Evolutionary conservation across 2,888 invertebrate genomes (phyloP), one percentile per base, ranked within the genome.

Genomic region (Oxystoma pomonae): DNA sequence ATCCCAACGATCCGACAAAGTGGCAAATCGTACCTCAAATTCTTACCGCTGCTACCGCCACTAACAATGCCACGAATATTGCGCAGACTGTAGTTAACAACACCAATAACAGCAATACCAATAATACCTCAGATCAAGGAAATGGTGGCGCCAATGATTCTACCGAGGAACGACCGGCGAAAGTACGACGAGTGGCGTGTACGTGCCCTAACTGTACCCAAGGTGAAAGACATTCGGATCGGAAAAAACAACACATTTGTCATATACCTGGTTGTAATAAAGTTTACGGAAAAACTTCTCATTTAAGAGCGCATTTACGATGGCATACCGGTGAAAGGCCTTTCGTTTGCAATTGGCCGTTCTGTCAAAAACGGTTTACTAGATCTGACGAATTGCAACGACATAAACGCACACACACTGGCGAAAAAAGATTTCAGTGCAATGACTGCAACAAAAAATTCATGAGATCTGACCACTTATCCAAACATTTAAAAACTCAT

Each of bases 241-340:
- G 94, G 59, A 96, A 95, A 81, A 92, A 95, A 72, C 93, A 95
- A 75, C 97, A 98, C 78, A 89, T 97, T 63, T 97, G 97, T 76
- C 96, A 97, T 78, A 94, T 96, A 73, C 87, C 93, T 2, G 96
- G 96, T 60, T 95, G 95, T 79, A 89, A 92, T 79, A 95, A 95
- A 80, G 94, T 94, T 64, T 95, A 95, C 71, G 94, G 94, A 7
- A 95, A 95, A 81, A 94, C 94, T 0, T 94, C 94, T 0, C 92
- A 95, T 76, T 80, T 95, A 49, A 67, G 75, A 52, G 75, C 75
- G 0, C 74, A 75, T 62, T 59, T 75, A 50, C 68, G 76, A 57
- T 95, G 98, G 98, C 98, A 98, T 76, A 94, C 95, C 0, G 91
- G 96, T 0, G 98, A 98, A 78, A 83, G 98, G 61, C 97, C 98